These are phyloP conservation scores for Irena cyanogastra DNA, from an alignment of 2,113 vertebrate species.

Conservation along the genomic window DNA sequence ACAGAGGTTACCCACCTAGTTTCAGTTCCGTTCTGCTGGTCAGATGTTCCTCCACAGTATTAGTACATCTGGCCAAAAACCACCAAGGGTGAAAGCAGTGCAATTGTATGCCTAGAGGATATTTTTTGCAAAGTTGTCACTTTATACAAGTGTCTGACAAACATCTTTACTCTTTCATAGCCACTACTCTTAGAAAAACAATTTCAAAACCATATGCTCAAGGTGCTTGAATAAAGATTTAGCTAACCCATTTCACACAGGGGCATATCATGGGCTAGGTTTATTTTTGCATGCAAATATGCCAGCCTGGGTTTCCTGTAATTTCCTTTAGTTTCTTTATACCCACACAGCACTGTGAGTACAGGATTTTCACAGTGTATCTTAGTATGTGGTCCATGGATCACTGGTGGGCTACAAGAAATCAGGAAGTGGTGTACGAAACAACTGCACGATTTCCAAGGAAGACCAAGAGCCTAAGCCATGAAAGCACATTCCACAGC, in stretches of 20 bases:
- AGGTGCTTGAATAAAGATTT: background rate
- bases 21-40: background rate
- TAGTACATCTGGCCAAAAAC: background rate
- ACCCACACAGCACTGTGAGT: background rate
- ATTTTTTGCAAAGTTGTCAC: background rate
- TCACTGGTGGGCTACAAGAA: background rate
- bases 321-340: background rate
- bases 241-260: background rate
- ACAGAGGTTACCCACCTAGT: background rate
- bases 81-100: background rate
- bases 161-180: background rate
- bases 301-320: background rate
- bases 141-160: background rate
- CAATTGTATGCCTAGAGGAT: background rate
- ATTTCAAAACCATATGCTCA: conserved; percentile 13
- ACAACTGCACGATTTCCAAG: background rate
- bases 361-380: background rate
- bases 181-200: background rate
- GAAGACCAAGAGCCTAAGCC: background rate
- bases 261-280: background rate
- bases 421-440: background rate
- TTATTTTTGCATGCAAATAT: background rate
- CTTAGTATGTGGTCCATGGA: background rate
- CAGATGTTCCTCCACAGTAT: background rate
- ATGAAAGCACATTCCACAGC: background rate